Conservation (phyloP, 2,797 vertebrate genomes). For the Leucoraja ocellata region DNA sequence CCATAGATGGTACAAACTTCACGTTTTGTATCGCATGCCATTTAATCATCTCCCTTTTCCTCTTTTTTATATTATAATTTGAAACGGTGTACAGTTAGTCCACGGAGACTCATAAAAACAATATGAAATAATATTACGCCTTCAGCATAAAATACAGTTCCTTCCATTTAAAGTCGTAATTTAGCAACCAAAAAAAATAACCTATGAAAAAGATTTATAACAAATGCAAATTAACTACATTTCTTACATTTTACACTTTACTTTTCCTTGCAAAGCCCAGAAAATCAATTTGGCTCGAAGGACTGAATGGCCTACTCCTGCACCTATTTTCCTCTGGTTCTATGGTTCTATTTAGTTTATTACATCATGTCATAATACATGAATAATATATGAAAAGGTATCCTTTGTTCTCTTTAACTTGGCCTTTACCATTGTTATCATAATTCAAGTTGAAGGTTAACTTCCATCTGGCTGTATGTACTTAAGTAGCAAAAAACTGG, state of each 20-base stretch:
- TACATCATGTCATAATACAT: no score
- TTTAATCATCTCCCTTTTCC: not conserved
- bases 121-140: not conserved
- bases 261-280: no score
- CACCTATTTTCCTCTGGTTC: no score
- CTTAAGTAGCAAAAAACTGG: not conserved
- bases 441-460: not conserved
- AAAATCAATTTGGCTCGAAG: no score
- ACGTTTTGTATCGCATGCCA: not conserved
- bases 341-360: not conserved
- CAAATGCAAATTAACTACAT: no score
- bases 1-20: not conserved
- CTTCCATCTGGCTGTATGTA: not conserved
- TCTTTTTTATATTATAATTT: not conserved
- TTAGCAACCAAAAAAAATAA: not conserved
- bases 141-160: not conserved
- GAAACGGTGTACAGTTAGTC: not conserved
- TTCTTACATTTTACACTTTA: no score
- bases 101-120: not conserved
- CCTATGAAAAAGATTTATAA: no score
- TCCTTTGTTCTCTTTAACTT: not conserved
- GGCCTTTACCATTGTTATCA: not conserved
- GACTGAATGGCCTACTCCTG: no score
- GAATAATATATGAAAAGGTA: not conserved
- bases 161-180: not conserved